Conservation (phyloP, 2,797 vertebrate species). For the Scleropages formosus region DNA sequence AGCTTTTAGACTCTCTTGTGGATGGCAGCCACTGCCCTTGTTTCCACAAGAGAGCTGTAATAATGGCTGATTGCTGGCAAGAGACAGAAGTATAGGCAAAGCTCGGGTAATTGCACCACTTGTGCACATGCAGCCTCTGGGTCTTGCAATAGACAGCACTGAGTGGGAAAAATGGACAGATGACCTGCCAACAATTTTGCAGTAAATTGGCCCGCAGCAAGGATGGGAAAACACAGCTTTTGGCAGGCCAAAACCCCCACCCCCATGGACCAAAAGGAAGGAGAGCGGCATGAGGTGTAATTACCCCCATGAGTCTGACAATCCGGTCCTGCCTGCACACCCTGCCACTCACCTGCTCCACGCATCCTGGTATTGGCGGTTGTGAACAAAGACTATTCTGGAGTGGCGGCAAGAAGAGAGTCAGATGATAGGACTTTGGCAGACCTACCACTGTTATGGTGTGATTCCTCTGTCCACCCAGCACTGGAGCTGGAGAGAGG, state of each 20-base stretch:
- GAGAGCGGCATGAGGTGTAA: slow-evolving; percentile 68
- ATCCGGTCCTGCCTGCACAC: too few relatives aligned
- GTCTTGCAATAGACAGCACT: slow-evolving; percentile 69
- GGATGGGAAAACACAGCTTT: slow-evolving; percentile 35
- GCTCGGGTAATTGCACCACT: slow-evolving; percentile 78
- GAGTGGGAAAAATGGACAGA: slow-evolving; percentile 64
- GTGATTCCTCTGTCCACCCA: slow-evolving; percentile 38
- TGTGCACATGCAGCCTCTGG: slow-evolving; percentile 68
- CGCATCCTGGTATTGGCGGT: neutral
- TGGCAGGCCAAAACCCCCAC: too few relatives aligned
- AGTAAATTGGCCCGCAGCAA: slow-evolving; percentile 66
- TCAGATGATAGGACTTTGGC: slow-evolving; percentile 55
- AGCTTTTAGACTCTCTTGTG: slow-evolving; percentile 64
- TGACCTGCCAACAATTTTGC: slow-evolving; percentile 64
- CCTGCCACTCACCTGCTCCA: too few relatives aligned
- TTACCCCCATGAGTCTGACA: slow-evolving; percentile 67
- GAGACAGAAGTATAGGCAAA: slow-evolving; percentile 47
- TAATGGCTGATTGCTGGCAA: slow-evolving; percentile 75
- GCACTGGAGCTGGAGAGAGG: slow-evolving; percentile 43
- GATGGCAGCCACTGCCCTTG: slow-evolving; percentile 73
- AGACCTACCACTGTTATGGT: slow-evolving; percentile 3
- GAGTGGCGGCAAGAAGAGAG: slow-evolving; percentile 26
- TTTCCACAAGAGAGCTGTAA: slow-evolving; percentile 74
- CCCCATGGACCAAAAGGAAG: slow-evolving; percentile 48
- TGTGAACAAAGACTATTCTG: neutral